Conservation (phyloP, 2,888 invertebrate genomes). For the Drosophila bunnanda region DNA sequence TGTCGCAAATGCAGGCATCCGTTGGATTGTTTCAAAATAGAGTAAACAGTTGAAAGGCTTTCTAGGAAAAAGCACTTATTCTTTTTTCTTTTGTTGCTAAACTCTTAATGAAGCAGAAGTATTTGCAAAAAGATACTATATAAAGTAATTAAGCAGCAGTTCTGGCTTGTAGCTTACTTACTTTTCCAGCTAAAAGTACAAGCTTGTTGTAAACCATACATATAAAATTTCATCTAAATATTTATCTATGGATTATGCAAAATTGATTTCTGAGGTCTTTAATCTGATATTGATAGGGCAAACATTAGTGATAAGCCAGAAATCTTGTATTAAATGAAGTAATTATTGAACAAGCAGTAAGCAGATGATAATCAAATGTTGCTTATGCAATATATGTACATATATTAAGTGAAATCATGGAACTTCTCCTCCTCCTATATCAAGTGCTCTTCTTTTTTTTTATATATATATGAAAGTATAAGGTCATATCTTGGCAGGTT, state of each 20-base stretch:
- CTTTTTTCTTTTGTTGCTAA: not conserved
- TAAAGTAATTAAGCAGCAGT: not conserved
- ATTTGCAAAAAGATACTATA: not conserved
- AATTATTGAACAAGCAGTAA: not conserved
- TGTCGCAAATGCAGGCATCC: not conserved
- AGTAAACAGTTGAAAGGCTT: not conserved
- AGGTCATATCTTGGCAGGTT: constrained; percentile 17
- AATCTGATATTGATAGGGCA: too few relatives aligned
- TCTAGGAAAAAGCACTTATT: not conserved
- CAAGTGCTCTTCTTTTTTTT: constrained; percentile 7
- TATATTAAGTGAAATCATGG: constrained; percentile 2
- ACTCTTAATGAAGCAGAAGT: not conserved
- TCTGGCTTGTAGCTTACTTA: not conserved
- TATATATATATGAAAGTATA: not conserved
- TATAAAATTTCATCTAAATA: not conserved
- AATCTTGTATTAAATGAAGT: not conserved
- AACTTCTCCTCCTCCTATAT: not conserved
- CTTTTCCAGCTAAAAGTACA: not conserved
- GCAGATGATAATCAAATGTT: not conserved
- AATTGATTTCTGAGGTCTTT: not conserved
- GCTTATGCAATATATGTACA: not conserved
- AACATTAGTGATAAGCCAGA: not conserved
- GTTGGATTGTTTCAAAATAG: not conserved
- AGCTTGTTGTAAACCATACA: not conserved
- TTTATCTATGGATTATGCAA: too few relatives aligned